These are phyloP conservation scores for Bombus waltoni DNA, from an alignment of 1,140 invertebrate species.

Conservation along the genomic window DNA sequence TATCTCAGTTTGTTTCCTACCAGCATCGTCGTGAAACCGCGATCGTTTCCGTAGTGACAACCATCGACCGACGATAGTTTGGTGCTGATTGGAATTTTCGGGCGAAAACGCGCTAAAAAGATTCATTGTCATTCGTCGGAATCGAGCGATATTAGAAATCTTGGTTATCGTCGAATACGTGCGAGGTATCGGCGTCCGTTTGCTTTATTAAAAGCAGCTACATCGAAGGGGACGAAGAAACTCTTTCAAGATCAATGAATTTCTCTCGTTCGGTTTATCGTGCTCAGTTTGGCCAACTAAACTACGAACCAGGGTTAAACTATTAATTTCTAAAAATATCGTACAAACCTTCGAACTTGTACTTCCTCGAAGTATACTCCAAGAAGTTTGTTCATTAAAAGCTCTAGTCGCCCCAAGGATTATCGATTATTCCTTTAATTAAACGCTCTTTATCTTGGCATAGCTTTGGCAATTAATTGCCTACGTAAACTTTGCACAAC, in stretches of 20 bases:
- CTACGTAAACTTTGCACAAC: slow-evolving; percentile 24
- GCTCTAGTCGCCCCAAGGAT: slow-evolving; percentile 13
- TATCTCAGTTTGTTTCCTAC: not conserved
- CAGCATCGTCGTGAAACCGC: slow-evolving; percentile 27
- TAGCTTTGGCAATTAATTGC: slow-evolving; percentile 40
- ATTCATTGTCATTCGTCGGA: not conserved
- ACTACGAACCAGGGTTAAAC: not conserved
- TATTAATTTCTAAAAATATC: slow-evolving; percentile 25
- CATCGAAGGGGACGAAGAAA: not conserved
- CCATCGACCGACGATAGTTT: slow-evolving; percentile 38
- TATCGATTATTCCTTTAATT: slow-evolving; percentile 50
- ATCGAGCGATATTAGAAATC: not conserved
- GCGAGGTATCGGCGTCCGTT: not conserved
- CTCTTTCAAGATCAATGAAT: not conserved
- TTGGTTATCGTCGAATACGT: not conserved
- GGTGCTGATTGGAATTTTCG: slow-evolving; percentile 59
- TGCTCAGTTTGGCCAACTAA: not conserved
- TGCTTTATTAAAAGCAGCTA: not conserved
- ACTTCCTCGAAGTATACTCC: not conserved
- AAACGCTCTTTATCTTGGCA: slow-evolving; percentile 46
- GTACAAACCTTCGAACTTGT: slow-evolving; percentile 15
- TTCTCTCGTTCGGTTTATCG: not conserved
- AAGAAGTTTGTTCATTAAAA: slow-evolving; percentile 48
- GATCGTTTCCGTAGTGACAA: slow-evolving; percentile 12
- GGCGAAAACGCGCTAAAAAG: not conserved